Evolutionary conservation across 2,113 vertebrate genomes (phyloP).

Genomic region (Pangasianodon hypophthalmus): DNA sequence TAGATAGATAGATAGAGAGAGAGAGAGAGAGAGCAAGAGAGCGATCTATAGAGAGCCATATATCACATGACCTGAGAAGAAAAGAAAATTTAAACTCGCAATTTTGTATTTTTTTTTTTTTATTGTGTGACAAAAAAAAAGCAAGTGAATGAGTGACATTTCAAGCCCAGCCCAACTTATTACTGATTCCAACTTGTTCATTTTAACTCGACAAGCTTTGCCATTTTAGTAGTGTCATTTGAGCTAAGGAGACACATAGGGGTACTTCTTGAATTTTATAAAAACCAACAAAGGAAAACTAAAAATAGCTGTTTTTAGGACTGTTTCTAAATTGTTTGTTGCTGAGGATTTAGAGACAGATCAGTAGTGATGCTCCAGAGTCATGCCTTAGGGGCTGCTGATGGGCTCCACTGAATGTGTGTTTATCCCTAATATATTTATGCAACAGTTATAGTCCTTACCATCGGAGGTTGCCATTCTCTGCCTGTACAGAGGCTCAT

Average conservation of each 20-base stretch:
- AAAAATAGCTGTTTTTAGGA: neutral
- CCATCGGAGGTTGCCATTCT: constrained; percentile 81
- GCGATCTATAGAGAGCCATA: too few species aligned
- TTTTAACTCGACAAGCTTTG: neutral
- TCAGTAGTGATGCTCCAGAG: neutral
- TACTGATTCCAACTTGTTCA: neutral
- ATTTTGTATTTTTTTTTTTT: neutral
- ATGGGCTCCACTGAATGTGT: neutral
- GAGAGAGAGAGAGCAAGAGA: too few species aligned
- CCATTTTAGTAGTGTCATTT: neutral
- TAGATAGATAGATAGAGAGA: too few species aligned
- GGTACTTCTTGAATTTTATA: neutral
- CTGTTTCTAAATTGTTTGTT: neutral
- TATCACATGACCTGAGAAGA: neutral
- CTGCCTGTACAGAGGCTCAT: constrained; percentile 85
- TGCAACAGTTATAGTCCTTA: constrained; percentile 57
- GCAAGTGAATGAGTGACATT: neutral
- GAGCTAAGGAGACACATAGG: neutral
- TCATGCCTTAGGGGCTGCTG: too few species aligned
- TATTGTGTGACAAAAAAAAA: neutral
- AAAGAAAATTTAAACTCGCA: neutral
- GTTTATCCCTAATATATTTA: neutral
- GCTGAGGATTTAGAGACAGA: neutral
- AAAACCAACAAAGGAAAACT: neutral
- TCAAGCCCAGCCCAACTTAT: neutral